Base-by-base conservation (phyloP, 2,888 invertebrate genomes). In the Sinotaia quadrata region DNA sequence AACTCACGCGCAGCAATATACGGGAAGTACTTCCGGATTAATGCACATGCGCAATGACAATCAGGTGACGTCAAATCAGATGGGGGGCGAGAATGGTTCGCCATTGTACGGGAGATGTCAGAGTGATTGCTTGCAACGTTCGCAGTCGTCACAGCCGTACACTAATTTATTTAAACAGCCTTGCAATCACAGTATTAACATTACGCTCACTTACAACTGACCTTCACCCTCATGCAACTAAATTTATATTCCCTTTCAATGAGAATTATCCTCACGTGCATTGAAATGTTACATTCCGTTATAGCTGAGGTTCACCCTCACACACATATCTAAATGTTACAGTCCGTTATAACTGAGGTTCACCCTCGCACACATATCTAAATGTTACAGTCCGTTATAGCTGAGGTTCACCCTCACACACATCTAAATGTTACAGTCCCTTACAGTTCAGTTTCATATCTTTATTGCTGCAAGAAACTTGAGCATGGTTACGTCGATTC, bases 121-220 rank as follows among this genome's bases (percentile, higher is more conserved):
- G 36, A 44, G 33, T 54, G 65, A 56, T 18, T 54, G 65, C 18
- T 54, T 18, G 27, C 65, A 65, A 56, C 44, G 41, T 12, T 24
- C 47, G 27, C 72, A 69, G 27, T 29, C 44, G 7, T 63, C 67
- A 27, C 69, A 69, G 54, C 54, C 66, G 4, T 66, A 52, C 37
- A 44, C 67, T 29, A 36, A 29, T 31, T 5, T 59, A 31, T 66
- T 67, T 33, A 66, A 78, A 49, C 77, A 74, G 47, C 74, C 74
- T 41, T 65, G 82, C 70, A 84, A 83, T 63, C 81, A 82, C 59
- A 84, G 83, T 59, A 84, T 84, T n/a, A 84, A 84, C 60, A 84
- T 84, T 15, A 84, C 84, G 8, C 71, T 84, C 2, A 81, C 83
- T 27, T 84, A 84, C 57, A 84, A 83, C 52, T 81, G 69, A 71